Conservation (phyloP, 2,113 vertebrate species). For the Sturnira hondurensis region DNA sequence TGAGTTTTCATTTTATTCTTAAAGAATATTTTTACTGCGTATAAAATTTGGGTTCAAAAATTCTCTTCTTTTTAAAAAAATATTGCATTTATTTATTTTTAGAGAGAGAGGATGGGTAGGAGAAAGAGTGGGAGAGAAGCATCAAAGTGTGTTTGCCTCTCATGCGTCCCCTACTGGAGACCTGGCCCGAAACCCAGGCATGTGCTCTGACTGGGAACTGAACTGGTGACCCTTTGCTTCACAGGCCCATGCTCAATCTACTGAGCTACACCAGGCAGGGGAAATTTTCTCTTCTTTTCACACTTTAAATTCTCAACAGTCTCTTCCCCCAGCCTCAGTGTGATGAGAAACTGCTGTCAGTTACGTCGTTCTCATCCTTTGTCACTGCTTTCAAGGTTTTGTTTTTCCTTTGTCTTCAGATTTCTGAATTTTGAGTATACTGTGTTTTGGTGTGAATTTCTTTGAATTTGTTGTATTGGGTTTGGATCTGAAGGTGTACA, state of each 20-base stretch:
- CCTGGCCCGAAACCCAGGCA: too few relatives aligned
- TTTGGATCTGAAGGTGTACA: neutral
- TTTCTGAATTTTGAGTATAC: neutral
- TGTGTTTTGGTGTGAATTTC: neutral
- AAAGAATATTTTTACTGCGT: neutral
- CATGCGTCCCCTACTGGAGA: too few relatives aligned
- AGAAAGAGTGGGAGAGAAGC: too few relatives aligned
- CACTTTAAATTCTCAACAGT: neutral
- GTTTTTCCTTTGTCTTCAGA: neutral
- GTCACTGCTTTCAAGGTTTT: neutral
- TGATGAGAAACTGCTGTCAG: neutral
- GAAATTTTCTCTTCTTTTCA: neutral
- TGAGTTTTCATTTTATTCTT: neutral
- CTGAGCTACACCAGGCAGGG: too few relatives aligned
- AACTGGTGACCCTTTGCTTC: too few relatives aligned
- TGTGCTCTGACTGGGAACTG: too few relatives aligned
- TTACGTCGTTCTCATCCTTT: neutral
- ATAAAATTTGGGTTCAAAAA: neutral
- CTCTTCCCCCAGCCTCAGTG: neutral
- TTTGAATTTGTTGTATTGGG: neutral
- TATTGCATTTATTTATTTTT: too few relatives aligned
- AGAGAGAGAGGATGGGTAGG: too few relatives aligned
- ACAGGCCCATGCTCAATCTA: too few relatives aligned
- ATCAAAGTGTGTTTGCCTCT: too few relatives aligned
- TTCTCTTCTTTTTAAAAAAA: neutral